Base-by-base conservation (phyloP, 2,888 invertebrate genomes). In the Plagodis dolabraria region DNA sequence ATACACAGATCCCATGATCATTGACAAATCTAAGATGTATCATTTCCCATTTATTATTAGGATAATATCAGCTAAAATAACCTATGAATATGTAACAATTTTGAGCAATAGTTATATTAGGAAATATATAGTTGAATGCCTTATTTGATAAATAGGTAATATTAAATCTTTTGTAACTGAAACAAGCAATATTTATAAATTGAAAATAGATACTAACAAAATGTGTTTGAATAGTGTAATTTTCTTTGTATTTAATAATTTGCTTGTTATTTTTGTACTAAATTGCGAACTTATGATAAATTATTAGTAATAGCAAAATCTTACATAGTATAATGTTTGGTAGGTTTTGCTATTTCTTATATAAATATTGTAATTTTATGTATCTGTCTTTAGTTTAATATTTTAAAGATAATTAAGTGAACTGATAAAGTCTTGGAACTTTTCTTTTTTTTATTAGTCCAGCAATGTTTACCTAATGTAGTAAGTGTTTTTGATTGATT, bases 401-500 rank as follows among this genome's bases (percentile, higher is more conserved):
- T 22, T 22, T 22, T 22, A 22, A 1, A 22, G 4, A 22, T 22
- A 22, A 22, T 22, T 22, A 22, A 22, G 22, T 22, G 4, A 22
- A 22, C 22, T 4, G 22, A 22, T 22, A n/a, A n/a, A 22, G 22
- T 22, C 22, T 22, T 22, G 22, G 22, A 22, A 22, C 22, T 22
- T 22, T 22, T 22, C 22, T 22, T 22, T 22, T 22, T 22, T 22
- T 22, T 22, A 22, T 22, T 22, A 2, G 22, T 22, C 22, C 22
- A 22, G 4, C 22, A 22, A 22, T 22, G 22, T 22, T 22, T 22
- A 22, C 22, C 22, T 77, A 80, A 77, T 80, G 80, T 79, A 80
- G 80, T 79, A 80, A 80, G 74, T 74, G 72, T 75, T 76, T 40
- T 46, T 46, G 73, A 57, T 64, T 67, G 58, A 52, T 47, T 11